Percentiles rank a stretch among this genome's conserved stretches.
phyloP scores from a whole-genome alignment of 2,888 invertebrate species.

The Sphinx pinastri region DNA sequence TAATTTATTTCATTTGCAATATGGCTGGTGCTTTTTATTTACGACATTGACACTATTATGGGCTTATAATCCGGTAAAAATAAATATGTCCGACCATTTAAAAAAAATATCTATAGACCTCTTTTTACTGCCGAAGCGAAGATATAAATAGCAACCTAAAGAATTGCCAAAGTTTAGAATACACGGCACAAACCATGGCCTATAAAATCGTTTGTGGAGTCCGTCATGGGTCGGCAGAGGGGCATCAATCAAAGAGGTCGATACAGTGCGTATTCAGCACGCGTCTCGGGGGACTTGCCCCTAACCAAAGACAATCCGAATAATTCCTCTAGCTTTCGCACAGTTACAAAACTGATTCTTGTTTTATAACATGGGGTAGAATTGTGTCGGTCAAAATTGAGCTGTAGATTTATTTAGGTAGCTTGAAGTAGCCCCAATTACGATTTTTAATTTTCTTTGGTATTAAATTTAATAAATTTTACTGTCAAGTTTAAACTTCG shows the following conservation, averaged over 20 bases:
- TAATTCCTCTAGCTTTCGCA: background rate
- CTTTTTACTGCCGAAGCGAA: no score
- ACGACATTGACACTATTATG: no score
- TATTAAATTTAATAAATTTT: no score
- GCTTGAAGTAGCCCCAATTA: no score
- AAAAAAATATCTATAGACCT: no score
- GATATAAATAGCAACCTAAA: background rate
- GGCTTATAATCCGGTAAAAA: no score
- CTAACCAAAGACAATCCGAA: background rate
- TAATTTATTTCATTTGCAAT: no score
- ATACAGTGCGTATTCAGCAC: background rate
- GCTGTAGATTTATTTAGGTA: background rate
- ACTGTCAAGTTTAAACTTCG: no score
- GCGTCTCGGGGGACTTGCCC: background rate
- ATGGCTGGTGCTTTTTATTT: no score
- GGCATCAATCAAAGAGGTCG: constrained; percentile 24
- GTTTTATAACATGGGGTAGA: background rate
- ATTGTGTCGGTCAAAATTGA: background rate
- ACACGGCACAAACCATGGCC: background rate
- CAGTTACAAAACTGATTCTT: background rate
- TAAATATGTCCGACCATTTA: no score
- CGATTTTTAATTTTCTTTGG: no score
- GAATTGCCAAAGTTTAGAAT: background rate
- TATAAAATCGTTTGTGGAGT: constrained; percentile 20
- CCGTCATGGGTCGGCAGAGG: constrained; percentile 20